Percentiles rank a stretch among this genome's conserved stretches.
Conservation (phyloP, 2,888 invertebrate genomes). For the Pseudococcus jackbeardsleyi region DNA sequence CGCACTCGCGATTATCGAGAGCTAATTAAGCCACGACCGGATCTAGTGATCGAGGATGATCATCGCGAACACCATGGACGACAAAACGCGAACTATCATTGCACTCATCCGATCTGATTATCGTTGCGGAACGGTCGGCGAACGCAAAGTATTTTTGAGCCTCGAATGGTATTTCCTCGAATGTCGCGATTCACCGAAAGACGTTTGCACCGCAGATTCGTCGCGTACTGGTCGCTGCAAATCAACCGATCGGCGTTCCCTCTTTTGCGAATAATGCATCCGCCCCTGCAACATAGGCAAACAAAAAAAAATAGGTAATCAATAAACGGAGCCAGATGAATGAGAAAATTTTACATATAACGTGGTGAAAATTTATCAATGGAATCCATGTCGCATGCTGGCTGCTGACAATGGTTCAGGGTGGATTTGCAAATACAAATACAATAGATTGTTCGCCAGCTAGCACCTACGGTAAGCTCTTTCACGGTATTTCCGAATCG, state of each 20-base stretch:
- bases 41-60: not conserved
- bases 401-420: not conserved
- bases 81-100: conserved; percentile 25
- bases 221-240: conserved; percentile 56
- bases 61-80: conserved; percentile 8
- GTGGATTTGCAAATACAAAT: conserved; percentile 22
- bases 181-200: conserved; percentile 57
- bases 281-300: conserved; percentile 67
- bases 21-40: too few relatives aligned
- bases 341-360: not conserved
- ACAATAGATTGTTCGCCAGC: not conserved
- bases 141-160: conserved; percentile 62
- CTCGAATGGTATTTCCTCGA: conserved; percentile 58
- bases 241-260: conserved; percentile 64
- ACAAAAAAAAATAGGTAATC: conserved; percentile 29
- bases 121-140: conserved; percentile 44
- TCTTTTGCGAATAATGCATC: conserved; percentile 67
- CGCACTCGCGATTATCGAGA: not conserved
- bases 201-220: conserved; percentile 56
- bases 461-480: not conserved
- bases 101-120: conserved; percentile 24
- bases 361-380: not conserved
- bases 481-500: not conserved
- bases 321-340: not conserved
- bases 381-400: not conserved